Percentiles rank a stretch among this genome's conserved stretches.
phyloP scores from a whole-genome alignment of 2,888 invertebrate species.

The Athalia circularis region DNA sequence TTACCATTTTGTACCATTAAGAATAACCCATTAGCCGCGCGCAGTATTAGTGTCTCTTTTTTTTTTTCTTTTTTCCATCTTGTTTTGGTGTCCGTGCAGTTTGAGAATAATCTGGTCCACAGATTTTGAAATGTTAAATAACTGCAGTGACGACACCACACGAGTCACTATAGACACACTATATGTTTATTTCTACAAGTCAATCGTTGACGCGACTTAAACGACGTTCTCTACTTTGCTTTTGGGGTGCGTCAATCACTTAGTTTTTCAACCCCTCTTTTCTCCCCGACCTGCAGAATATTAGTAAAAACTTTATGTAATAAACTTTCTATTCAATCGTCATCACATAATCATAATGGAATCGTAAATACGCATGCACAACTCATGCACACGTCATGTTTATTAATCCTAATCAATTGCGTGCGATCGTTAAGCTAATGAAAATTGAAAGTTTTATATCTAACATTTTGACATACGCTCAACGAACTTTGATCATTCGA shows the following conservation, averaged over 20 bases:
- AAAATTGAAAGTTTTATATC: too few species aligned
- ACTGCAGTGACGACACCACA: constrained; percentile 22
- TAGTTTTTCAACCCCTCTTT: not conserved
- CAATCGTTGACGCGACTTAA: constrained; percentile 20
- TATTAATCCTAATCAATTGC: too few species aligned
- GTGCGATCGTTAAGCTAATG: too few species aligned
- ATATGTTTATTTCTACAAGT: constrained; percentile 40
- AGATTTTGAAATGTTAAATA: constrained; percentile 13
- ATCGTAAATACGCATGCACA: too few species aligned
- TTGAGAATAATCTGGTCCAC: constrained; percentile 21
- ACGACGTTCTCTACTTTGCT: constrained; percentile 17
- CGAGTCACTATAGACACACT: not conserved
- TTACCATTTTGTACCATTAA: constrained; percentile 7
- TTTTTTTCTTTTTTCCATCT: not conserved
- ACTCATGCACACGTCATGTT: too few species aligned
- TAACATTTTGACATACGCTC: too few species aligned
- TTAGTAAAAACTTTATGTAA: too few species aligned
- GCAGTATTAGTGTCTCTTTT: not conserved
- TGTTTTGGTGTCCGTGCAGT: not conserved
- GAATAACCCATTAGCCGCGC: constrained; percentile 25
- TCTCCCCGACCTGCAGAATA: not conserved
- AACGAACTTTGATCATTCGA: too few species aligned
- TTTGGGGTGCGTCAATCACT: constrained; percentile 39
- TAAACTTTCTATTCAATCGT: too few species aligned
- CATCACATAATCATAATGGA: too few species aligned